Evolutionary conservation across 2,113 vertebrate genomes (phyloP).

Genomic region (Hyla sarda): DNA sequence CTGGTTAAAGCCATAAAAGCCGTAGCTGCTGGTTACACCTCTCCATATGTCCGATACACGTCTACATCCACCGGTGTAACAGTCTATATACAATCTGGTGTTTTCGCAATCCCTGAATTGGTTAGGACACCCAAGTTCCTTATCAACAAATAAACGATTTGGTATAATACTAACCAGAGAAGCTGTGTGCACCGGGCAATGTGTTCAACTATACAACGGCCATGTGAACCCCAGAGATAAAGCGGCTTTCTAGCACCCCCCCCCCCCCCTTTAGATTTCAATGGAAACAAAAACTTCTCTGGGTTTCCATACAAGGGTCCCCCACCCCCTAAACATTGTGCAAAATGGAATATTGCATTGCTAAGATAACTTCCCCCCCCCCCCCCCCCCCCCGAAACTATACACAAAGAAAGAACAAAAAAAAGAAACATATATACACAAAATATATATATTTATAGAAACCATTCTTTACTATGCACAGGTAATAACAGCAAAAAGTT

Average conservation of each 20-base stretch:
- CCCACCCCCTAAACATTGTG: conserved; percentile 43
- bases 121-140: not conserved
- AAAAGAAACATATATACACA: not conserved
- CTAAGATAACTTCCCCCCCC: conserved; percentile 32
- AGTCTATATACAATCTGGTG: conserved; percentile 3
- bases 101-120: conserved; percentile 22
- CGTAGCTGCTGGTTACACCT: not conserved
- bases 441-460: not conserved
- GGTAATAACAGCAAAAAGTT: conserved; percentile 34
- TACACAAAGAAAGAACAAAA: conserved; percentile 63
- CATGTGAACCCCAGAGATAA: not conserved
- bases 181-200: not conserved
- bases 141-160: not conserved
- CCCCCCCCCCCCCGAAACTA: conserved; percentile 62
- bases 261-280: too few species aligned
- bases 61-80: not conserved
- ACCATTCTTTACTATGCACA: conserved; percentile 42
- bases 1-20: not conserved
- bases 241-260: too few species aligned
- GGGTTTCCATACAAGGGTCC: not conserved
- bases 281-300: too few species aligned
- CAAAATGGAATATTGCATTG: conserved; percentile 65
- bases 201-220: not conserved
- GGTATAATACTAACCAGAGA: conserved; percentile 46
- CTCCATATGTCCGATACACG: not conserved